Evolutionary conservation across 1,140 invertebrate genomes (phyloP).

Genomic region (Coelopa frigida): DNA sequence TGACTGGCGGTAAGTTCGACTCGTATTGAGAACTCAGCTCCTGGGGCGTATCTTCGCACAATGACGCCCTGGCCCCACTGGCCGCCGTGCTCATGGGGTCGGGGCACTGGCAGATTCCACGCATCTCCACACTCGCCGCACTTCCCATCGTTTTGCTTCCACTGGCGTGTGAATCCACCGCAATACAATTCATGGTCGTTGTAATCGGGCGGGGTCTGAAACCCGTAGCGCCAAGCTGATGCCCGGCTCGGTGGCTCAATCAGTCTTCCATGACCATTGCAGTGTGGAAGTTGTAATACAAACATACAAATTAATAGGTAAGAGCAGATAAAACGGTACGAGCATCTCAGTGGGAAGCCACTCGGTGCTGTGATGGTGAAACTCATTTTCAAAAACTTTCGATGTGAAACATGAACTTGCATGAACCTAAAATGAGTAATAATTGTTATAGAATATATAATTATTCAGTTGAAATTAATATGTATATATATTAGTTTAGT

Average conservation of each 20-base stretch:
- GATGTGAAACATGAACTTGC: neutral
- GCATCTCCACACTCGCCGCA: conserved; percentile 85
- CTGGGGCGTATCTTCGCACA: conserved; percentile 63
- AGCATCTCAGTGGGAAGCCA: too few species aligned
- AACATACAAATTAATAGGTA: too few species aligned
- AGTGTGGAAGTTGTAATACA: too few species aligned
- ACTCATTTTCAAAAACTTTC: neutral
- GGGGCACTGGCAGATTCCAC: conserved; percentile 63
- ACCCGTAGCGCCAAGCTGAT: conserved; percentile 64
- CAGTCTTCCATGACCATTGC: conserved; percentile 63
- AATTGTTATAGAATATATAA: too few species aligned
- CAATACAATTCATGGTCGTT: conserved; percentile 87
- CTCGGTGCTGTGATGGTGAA: too few species aligned
- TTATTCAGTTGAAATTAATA: too few species aligned
- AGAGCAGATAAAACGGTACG: too few species aligned
- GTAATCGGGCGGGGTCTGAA: conserved; percentile 69
- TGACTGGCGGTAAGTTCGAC: conserved; percentile 75
- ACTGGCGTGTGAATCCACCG: conserved; percentile 75
- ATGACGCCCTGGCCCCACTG: conserved; percentile 75
- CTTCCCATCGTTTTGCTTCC: conserved; percentile 63
- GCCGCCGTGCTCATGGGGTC: conserved; percentile 77
- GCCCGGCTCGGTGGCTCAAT: conserved; percentile 79
- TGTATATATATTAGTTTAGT: too few species aligned
- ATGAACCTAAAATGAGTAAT: too few species aligned
- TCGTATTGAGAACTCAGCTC: conserved; percentile 60